Evolutionary conservation across 2,113 vertebrate species (phyloP), one percentile per base, ranked within the genome.

Genomic region (Hystrix cristata): DNA sequence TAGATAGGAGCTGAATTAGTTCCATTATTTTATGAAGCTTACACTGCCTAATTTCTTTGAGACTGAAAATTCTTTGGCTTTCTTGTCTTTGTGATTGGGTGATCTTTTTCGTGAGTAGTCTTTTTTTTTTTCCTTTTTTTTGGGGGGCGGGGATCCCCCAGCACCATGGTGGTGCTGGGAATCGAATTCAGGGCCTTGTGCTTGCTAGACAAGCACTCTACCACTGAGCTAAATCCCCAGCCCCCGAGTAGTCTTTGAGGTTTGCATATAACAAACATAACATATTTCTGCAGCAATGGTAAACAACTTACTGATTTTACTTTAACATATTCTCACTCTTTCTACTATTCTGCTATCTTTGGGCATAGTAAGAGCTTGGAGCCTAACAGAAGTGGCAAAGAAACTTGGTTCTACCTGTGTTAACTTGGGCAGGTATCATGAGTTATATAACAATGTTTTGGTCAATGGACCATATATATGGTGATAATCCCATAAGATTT

Each of bases 11-110:
- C 19, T 59, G 21, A 23, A 12, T 43, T 78, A 10, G 34, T 86
- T 88, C n/a, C 8, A 0, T 83, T 62, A 23, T 65, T 53, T 80
- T 71, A 2, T 48, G 21, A 48, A 10, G 46, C 7, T 64, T 57
- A 13, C 84, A 64, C 59, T 88, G 59, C 31, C 34, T 59, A 53
- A 69, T 38, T 80, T 87, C 46, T 87, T 38, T 71, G 57, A 95
- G 81, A 71, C 51, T 0, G 5, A 89, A 89, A 69, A 12, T 72
- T 43, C 5, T 51, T 38, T 64, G 23, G 19, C 82, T 91, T 79
- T 97, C 57, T 91, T 23, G 16, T 67, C 83, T 80, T 82, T 91
- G 71, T 94, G 51, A 72, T 62, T 34, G 3, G 48, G 31, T 62
- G 10, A 53, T 72, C 48, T 46, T 88, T 87, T 78, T 87, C 48